Evolutionary conservation across 53 echinoderm and acorn worm species (phyloP), one percentile per base, ranked within the genome.

Genomic region (Actinopyga echinites): DNA sequence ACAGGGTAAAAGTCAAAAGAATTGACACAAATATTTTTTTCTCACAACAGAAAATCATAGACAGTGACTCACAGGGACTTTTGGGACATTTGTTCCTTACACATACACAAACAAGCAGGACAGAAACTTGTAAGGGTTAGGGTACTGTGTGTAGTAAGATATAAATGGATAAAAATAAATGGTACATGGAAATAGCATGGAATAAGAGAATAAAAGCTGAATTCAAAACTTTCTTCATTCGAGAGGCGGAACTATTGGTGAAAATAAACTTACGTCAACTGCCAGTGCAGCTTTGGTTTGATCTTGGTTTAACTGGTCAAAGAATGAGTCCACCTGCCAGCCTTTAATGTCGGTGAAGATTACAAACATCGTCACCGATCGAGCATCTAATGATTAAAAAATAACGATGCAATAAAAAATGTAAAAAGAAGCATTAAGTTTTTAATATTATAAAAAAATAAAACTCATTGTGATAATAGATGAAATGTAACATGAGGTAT

Each of bases 221-320:
- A 37, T 37, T 37, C 40, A 0, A 40, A 40, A 40, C 5, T 10
- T 40, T 40, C 40, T 5, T 0, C 7, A 40, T 40, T 7, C 40
- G 10, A 40, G 40, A 40, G n/a, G n/a, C n/a, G n/a, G n/a, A n/a
- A n/a, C n/a, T n/a, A n/a, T n/a, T n/a, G n/a, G n/a, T n/a, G n/a
- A n/a, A n/a, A n/a, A n/a, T n/a, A n/a, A 33, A 87, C 91, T 87
- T 87, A 91, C 91, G 56, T 91, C 87, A 37, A 30, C 29, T 26
- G 87, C 84, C 2, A 91, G 75, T 59, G 17, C 36, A 31, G 8
- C 36, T 34, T 69, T 78, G 10, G 55, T 83, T 30, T 23, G 22
- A 25, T 29, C 52, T 12, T 83, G 55, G 61, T 87, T 67, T 2
- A 87, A 45, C 28, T 21, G 28, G 33, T 30, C 21, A 31, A 80